Conservation (phyloP, 2,888 invertebrate genomes). For the Lamellibrachia satsuma region DNA sequence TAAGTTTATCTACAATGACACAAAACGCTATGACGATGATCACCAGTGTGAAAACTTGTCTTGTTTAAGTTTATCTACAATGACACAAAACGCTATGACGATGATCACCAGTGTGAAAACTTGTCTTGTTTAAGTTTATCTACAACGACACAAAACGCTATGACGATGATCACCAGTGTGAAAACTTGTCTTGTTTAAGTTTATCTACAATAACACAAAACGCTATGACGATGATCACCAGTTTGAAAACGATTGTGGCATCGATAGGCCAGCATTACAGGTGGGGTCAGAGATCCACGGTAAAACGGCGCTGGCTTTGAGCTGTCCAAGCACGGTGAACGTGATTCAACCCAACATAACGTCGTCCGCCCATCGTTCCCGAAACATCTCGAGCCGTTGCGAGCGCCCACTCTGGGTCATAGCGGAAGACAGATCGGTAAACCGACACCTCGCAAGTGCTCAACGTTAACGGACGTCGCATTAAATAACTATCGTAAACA, state of each 20-base stretch:
- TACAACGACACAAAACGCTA: too few species aligned
- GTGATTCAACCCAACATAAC: background rate
- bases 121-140: too few species aligned
- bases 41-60: too few species aligned
- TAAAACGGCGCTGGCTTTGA: background rate
- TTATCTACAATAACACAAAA: too few species aligned
- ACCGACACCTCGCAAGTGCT: conserved; percentile 1
- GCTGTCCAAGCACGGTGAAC: background rate
- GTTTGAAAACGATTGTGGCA: background rate
- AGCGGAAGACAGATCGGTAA: background rate
- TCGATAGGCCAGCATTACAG: background rate
- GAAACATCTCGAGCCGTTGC: background rate
- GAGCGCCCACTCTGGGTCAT: background rate
- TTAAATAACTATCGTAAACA: conserved; percentile 13
- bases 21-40: too few species aligned
- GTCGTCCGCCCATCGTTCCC: background rate
- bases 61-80: too few species aligned
- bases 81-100: too few species aligned
- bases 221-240: too few species aligned
- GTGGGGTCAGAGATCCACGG: background rate
- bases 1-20: too few species aligned
- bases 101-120: too few species aligned
- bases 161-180: too few species aligned
- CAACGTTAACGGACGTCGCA: conserved; percentile 7
- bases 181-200: too few species aligned